Percentiles rank a stretch among this genome's conserved stretches.
phyloP scores from a whole-genome alignment of 2,888 invertebrate species.

The Ophion costatus region DNA sequence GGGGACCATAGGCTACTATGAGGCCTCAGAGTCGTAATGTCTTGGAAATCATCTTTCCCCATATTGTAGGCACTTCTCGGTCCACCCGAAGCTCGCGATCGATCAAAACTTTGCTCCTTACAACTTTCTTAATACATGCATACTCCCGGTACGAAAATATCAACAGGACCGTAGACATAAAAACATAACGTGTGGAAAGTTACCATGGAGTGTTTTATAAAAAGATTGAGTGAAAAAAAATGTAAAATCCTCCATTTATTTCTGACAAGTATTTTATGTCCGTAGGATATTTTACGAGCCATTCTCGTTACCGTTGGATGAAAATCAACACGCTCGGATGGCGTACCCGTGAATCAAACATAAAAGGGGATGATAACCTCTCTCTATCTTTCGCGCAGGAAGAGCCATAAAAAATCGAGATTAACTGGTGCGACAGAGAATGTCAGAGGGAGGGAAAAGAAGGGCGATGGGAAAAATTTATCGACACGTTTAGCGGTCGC shows the following conservation, averaged over 20 bases:
- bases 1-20: background rate
- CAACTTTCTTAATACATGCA: slow-evolving; percentile 51
- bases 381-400: slow-evolving; percentile 21
- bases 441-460: slow-evolving; percentile 15
- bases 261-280: slow-evolving; percentile 34
- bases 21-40: background rate
- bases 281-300: slow-evolving; percentile 52
- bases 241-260: slow-evolving; percentile 18
- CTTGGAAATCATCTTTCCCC: background rate
- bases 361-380: slow-evolving; percentile 54
- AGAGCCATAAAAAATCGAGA: slow-evolving; percentile 56
- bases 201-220: slow-evolving; percentile 25
- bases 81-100: slow-evolving; percentile 49
- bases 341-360: slow-evolving; percentile 51
- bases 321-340: slow-evolving; percentile 33
- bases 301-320: slow-evolving; percentile 30
- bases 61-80: background rate
- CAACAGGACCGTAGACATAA: background rate
- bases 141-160: slow-evolving; percentile 28
- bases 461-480: slow-evolving; percentile 57
- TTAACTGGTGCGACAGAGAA: slow-evolving; percentile 39
- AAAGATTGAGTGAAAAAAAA: slow-evolving; percentile 17
- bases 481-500: slow-evolving; percentile 43
- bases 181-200: slow-evolving; percentile 28
- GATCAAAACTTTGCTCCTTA: slow-evolving; percentile 57